These are phyloP conservation scores for Elgonia sp. DNA, from an alignment of 2,888 invertebrate genomes.

Conservation along the genomic window DNA sequence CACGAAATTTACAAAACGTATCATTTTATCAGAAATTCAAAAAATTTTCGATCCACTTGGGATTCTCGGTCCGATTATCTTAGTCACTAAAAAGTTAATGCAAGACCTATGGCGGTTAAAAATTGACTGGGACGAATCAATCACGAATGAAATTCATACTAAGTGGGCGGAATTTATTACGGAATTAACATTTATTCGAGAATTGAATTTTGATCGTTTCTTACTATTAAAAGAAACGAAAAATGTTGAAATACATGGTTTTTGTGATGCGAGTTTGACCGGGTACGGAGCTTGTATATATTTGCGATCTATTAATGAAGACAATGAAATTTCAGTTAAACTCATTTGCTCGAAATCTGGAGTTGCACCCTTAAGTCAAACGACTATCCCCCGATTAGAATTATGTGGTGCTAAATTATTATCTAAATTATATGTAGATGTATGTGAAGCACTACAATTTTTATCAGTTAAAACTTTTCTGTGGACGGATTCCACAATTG, in stretches of 20 bases:
- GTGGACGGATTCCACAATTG: slow-evolving; percentile 11
- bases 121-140: neutral
- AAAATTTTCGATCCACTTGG: neutral
- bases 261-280: neutral
- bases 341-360: neutral
- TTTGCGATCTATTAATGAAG: neutral
- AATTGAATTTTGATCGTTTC: neutral
- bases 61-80: neutral
- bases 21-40: neutral
- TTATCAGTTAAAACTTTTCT: neutral
- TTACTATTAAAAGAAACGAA: neutral
- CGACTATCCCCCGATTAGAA: slow-evolving; percentile 1
- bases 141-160: neutral
- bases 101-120: neutral
- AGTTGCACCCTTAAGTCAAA: neutral
- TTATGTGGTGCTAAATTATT: neutral
- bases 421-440: neutral
- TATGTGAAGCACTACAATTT: neutral
- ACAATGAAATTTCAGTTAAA: neutral
- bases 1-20: neutral
- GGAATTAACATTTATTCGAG: neutral
- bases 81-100: neutral
- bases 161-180: neutral
- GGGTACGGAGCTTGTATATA: slow-evolving; percentile 19
- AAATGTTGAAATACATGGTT: slow-evolving; percentile 1